These are phyloP conservation scores for Caranx melampygus DNA, from an alignment of 2,113 vertebrate species.

Conservation along the genomic window DNA sequence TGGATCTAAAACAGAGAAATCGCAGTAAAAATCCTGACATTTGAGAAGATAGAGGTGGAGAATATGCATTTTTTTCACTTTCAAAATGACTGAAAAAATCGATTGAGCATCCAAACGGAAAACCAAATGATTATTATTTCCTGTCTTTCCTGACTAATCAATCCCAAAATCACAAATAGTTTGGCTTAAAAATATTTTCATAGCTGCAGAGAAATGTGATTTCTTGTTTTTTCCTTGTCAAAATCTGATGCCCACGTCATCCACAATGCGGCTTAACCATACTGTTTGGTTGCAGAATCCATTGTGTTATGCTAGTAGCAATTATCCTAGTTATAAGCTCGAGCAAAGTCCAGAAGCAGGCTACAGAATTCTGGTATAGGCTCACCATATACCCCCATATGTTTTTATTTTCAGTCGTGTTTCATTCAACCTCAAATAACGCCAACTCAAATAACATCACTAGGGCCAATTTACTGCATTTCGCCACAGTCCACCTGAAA, in stretches of 20 bases:
- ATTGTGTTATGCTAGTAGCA: not conserved
- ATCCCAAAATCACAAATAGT: not conserved
- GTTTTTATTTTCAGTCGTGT: not conserved
- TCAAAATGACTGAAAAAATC: no score
- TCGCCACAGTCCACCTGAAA: not conserved
- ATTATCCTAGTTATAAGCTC: not conserved
- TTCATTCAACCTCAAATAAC: no score
- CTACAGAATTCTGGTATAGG: not conserved
- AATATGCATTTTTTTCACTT: not conserved
- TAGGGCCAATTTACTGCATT: not conserved
- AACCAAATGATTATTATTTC: no score
- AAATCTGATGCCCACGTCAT: not conserved
- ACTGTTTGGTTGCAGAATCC: not conserved
- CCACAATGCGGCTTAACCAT: conserved; percentile 7
- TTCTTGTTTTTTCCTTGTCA: not conserved
- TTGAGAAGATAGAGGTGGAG: not conserved
- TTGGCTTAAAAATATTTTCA: not conserved
- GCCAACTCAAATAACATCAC: no score
- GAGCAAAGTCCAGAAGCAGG: not conserved
- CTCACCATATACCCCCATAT: not conserved
- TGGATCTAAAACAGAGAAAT: no score
- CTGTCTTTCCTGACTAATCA: not conserved
- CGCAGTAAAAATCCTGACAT: not conserved
- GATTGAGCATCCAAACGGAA: no score
- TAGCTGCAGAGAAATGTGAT: not conserved